Base-by-base conservation (phyloP, 2,888 invertebrate species). In the Quadroppia sp. region DNA sequence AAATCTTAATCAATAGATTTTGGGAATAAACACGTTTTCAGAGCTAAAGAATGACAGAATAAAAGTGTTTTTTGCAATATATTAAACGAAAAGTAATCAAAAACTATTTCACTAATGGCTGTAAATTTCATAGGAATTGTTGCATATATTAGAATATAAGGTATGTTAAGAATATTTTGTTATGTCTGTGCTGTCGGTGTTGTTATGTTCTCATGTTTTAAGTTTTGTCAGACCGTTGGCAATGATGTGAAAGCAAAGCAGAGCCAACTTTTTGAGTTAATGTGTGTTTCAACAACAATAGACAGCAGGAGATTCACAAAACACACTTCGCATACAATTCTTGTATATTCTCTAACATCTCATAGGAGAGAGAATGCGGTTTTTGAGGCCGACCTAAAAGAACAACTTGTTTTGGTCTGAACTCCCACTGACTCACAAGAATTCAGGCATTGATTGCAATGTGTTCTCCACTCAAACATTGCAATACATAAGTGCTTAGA, bases 251-350 rank as follows among this genome's bases (percentile, higher is more conserved):
- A 50, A 50, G 50, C 50, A 13, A 17, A 13, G 15, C 50, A n/a
- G 9, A 50, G n/a, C 50, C 20, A n/a, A 50, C 9, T 17, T 25
- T 59, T 59, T 7, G 28, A 59, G 28, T 59, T 23, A 59, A 59
- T 59, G 59, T 59, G 59, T 59, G 59, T 28, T 59, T 25, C 59
- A 59, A 59, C 59, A 59, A 59, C 59, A 59, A 59, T 28, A 59
- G 59, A 59, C 59, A 59, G 59, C 59, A 28, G 59, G 59, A 59
- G 59, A 25, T 59, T 17, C 7, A 59, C 7, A 59, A 59, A 59
- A 59, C 59, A 59, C 59, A 59, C 59, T 59, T 59, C 20, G 7
- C 50, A 59, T 59, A 25, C 25, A 59, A 7, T 25, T n/a, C 20
- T 59, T 23, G 25, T 59, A 25, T 59, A 25, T 59, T 20, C 25